These are phyloP conservation scores for Girardinus metallicus DNA, from an alignment of 2,797 vertebrate species.

Conservation along the genomic window DNA sequence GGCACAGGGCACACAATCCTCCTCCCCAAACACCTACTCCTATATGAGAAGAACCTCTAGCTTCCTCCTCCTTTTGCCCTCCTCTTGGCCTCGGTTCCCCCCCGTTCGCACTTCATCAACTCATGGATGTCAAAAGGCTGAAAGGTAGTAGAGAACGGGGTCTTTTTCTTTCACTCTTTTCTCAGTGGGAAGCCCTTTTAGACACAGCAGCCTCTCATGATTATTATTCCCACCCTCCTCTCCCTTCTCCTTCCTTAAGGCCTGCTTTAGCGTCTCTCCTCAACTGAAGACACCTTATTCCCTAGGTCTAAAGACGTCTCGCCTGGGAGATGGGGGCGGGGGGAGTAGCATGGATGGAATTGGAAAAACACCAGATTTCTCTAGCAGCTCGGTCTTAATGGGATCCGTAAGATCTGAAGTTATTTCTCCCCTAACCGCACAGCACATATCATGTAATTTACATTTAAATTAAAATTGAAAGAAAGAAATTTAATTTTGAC, in stretches of 20 bases:
- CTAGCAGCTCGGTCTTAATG: conserved; percentile 67
- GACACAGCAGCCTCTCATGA: conserved; percentile 53
- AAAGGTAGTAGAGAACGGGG: conserved; percentile 37
- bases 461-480: conserved; percentile 33
- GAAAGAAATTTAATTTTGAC: conserved; percentile 13
- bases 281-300: conserved; percentile 64
- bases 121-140: conserved; percentile 66
- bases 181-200: conserved; percentile 65
- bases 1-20: conserved; percentile 42
- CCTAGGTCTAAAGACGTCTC: conserved; percentile 34
- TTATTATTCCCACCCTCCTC: conserved; percentile 67
- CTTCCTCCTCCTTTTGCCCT: conserved; percentile 42
- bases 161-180: conserved; percentile 45
- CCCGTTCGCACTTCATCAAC: conserved; percentile 34
- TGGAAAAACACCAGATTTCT: conserved; percentile 46
- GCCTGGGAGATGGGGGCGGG: conserved; percentile 8
- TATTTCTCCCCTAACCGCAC: conserved; percentile 68
- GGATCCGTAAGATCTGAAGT: conserved; percentile 67
- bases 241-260: conserved; percentile 55
- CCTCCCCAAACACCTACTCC: conserved; percentile 52
- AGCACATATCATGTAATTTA: conserved; percentile 47
- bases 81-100: conserved; percentile 7
- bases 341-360: conserved; percentile 23
- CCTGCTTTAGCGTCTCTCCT: conserved; percentile 67
- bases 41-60: conserved; percentile 28